Conservation (phyloP, 1,140 invertebrate species). For the Acromyrmex heyeri region DNA sequence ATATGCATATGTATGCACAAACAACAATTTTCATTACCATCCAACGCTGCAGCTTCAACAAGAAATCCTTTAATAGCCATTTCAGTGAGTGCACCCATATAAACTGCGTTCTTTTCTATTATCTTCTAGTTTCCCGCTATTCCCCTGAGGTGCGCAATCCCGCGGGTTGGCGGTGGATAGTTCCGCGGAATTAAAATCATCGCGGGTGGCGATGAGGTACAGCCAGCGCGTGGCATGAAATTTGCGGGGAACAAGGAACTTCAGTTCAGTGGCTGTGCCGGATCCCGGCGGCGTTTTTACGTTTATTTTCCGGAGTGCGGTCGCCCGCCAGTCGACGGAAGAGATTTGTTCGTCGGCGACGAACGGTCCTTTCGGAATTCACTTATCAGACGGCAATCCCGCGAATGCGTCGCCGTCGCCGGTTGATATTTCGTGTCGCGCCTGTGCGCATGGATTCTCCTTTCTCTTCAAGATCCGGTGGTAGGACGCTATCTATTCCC, state of each 20-base stretch:
- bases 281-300: constrained; percentile 25
- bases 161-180: constrained; percentile 14
- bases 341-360: constrained; percentile 28
- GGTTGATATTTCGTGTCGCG: constrained; percentile 51
- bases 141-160: constrained; percentile 8
- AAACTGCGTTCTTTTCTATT: constrained; percentile 29
- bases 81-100: background rate
- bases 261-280: constrained; percentile 7
- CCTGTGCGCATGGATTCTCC: constrained; percentile 17
- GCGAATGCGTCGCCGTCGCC: constrained; percentile 11
- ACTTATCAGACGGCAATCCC: constrained; percentile 53
- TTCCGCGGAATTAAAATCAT: constrained; percentile 60
- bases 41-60: background rate
- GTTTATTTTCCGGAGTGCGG: constrained; percentile 42
- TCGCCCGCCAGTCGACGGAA: constrained; percentile 10
- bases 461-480: constrained; percentile 21
- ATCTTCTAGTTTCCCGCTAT: constrained; percentile 5
- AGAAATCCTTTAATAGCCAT: background rate
- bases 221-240: background rate
- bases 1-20: background rate
- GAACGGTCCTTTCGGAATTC: constrained; percentile 43
- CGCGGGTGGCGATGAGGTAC: constrained; percentile 21
- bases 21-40: constrained; percentile 1
- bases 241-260: constrained; percentile 43
- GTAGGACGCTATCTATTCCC: constrained; percentile 46